Base-by-base conservation (phyloP, 1,140 invertebrate species). In the Bombus polaris region DNA sequence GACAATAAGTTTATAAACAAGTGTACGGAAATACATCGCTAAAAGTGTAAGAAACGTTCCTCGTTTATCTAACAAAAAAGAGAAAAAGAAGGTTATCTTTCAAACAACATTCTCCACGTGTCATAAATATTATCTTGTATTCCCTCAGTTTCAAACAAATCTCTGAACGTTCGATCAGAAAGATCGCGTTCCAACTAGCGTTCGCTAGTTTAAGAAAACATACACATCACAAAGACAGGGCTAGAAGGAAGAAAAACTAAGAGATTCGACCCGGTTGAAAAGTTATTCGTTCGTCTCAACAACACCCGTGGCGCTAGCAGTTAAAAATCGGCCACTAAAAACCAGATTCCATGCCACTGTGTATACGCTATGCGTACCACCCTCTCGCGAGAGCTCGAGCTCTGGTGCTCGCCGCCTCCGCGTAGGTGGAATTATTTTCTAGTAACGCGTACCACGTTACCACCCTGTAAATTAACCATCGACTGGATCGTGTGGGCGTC, bases 381-480 rank as follows among this genome's bases (percentile, higher is more conserved):
- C 44, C 62, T 78, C 81, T 65, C 57, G 25, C 13, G 57, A 9
- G 35, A 15, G 0, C 15, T 35, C 47, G 25, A 25, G 37, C 39
- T 62, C 59, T 57, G 75, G 59, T 62, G 42, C 77, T 44, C 77
- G 47, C 59, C 71, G 59, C 68, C 76, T 22, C 44, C n/a, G 84
- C 66, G 91, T 92, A 79, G 91, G 91, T 83, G 86, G 87, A 84
- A 90, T 90, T 86, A 90, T 92, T 92, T 89, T 90, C 83, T 89
- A 84, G 86, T 62, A 89, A 68, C 42, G 68, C 75, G 44, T 65
- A 53, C 59, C 71, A 85, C 68, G 76, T 90, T 92, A 87, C 90
- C 90, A 92, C 88, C 87, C 90, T 78, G 88, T 92, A 92, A 92
- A 92, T 92, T 92, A 90, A 90, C 84, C 70, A 91, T 92, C 87